Base-by-base conservation (phyloP, 2,888 invertebrate genomes). In the Seladonia tumulorum region DNA sequence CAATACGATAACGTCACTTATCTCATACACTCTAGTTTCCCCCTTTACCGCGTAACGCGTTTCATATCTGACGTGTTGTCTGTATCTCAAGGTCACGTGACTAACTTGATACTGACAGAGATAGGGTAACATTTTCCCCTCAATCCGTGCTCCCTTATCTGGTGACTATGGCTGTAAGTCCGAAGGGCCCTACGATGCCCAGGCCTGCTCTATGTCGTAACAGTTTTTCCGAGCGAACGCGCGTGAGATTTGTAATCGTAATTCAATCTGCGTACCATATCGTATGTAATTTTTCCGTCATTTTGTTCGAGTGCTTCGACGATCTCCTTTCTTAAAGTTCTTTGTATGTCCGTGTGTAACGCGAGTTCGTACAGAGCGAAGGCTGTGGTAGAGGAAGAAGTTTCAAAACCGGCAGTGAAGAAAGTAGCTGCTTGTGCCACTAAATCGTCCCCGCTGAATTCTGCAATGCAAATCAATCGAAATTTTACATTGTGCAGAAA, bases 341-440 rank as follows among this genome's bases (percentile, higher is more conserved):
- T 76, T 57, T 94, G 94, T 18, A 93, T 29, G 0, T 93, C 88
- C 0, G 85, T 89, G 16, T 93, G 60, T 25, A 90, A 25, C 0
- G 94, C 92, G 2, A 94, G 74, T 80, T 94, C 93, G 78, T 93
- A 92, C 10, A 94, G 60, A 0, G 93, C 77, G 25, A 93, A 93
- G 1, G 91, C 82, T 76, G 91, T 85, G 0, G 89, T 82, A 0
- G 91, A 91, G 22, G 94, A 92, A 0, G 94, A 90, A 0, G 94
- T 93, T 86, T 94, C 94, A 22, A 93, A 94, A 12, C 94, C 94
- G 29, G 89, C 94, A 12, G 88, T 89, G 78, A 93, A 94, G 74
- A 94, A 94, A 8, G 91, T 78, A 0, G 90, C 90, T 0, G 93
- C 92, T 76, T 94, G 94, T 5, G 92, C 90, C 7, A 93, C 85